phyloP scores from a whole-genome alignment of 2,797 vertebrate genomes.

The Cossypha dichroa region DNA sequence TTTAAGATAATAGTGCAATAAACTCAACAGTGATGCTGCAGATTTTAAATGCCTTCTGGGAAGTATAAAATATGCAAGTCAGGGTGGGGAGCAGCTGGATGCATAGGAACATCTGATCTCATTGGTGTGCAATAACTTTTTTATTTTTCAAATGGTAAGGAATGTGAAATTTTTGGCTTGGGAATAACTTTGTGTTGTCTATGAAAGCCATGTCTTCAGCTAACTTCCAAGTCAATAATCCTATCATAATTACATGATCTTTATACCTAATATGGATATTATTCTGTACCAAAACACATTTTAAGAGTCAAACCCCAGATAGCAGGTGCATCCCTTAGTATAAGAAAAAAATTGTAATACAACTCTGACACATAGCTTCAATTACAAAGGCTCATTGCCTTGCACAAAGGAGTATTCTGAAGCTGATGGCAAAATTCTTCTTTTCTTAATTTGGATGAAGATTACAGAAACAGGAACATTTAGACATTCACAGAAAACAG shows the following conservation, averaged over 20 bases:
- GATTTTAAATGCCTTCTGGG: conserved; percentile 33
- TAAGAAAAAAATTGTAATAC: not conserved
- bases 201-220: not conserved
- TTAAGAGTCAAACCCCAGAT: not conserved
- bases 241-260: not conserved
- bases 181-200: not conserved
- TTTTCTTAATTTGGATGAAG: not conserved
- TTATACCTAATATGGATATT: not conserved
- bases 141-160: not conserved
- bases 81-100: conserved; percentile 50
- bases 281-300: not conserved
- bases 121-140: not conserved
- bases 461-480: not conserved
- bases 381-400: not conserved
- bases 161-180: not conserved
- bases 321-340: not conserved
- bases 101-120: conserved; percentile 30
- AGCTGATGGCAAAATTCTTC: not conserved
- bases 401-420: not conserved
- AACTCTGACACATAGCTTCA: not conserved
- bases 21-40: conserved; percentile 50
- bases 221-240: not conserved
- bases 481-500: not conserved
- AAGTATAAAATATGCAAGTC: conserved; percentile 41
- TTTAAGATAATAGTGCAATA: conserved; percentile 71